Conservation (phyloP, 2,113 vertebrate genomes). For the Pavo muticus region DNA sequence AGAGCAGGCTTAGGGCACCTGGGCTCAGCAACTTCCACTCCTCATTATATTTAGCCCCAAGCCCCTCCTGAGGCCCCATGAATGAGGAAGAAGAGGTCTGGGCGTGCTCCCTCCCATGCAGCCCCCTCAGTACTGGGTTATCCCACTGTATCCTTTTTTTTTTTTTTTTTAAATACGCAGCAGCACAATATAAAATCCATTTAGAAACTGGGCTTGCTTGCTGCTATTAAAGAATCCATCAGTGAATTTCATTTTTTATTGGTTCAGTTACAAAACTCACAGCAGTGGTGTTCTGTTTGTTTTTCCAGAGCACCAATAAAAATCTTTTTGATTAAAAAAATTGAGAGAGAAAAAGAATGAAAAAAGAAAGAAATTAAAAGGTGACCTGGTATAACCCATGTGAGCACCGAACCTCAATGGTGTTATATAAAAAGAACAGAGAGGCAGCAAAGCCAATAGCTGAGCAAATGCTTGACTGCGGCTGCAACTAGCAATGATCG, state of each 20-base stretch:
- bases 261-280: constrained; percentile 6
- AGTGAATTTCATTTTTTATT: constrained; percentile 53
- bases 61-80: not conserved
- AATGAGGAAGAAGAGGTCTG: not conserved
- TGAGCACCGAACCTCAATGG: not conserved
- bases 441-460: constrained; percentile 21
- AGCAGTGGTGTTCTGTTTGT: constrained; percentile 8
- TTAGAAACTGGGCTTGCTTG: not conserved
- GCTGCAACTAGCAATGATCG: not conserved
- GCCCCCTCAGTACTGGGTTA: not conserved
- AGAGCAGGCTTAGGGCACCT: not conserved
- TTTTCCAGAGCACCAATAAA: constrained; percentile 59
- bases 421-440: not conserved
- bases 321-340: constrained; percentile 48
- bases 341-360: not conserved
- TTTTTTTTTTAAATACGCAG: not conserved
- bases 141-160: not conserved
- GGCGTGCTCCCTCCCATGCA: fast-evolving
- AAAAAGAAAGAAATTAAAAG: constrained; percentile 20
- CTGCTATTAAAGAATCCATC: constrained; percentile 40
- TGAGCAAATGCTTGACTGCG: not conserved
- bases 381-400: constrained; percentile 41
- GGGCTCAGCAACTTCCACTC: not conserved
- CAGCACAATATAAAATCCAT: constrained; percentile 29
- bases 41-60: not conserved